A percentile compares a stretch with the other conserved stretches of the same genome.
These are phyloP conservation scores for Eucera pruinosa DNA, from an alignment of 2,888 invertebrate species.

Conservation along the genomic window DNA sequence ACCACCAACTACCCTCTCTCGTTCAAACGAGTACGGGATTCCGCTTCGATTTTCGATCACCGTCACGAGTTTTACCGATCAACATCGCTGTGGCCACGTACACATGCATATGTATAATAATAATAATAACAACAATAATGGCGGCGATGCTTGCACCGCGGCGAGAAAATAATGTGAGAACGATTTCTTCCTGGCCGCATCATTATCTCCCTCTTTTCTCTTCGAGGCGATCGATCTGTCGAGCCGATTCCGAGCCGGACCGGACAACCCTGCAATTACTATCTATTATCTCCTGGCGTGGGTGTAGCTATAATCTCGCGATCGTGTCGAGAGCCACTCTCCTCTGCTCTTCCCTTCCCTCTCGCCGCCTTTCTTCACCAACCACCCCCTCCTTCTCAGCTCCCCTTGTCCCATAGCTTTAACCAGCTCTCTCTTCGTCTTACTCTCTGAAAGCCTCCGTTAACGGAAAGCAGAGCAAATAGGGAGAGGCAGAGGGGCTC, in stretches of 20 bases:
- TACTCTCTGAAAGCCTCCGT: constrained; percentile 16
- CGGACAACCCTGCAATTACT: constrained; percentile 79
- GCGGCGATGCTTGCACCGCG: constrained; percentile 69
- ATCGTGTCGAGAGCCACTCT: constrained; percentile 78
- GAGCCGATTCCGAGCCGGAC: constrained; percentile 77
- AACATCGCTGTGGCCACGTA: background rate
- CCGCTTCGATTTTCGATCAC: constrained; percentile 55
- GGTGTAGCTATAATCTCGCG: constrained; percentile 81
- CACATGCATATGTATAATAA: constrained; percentile 47
- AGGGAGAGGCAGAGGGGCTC: background rate
- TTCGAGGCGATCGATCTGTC: constrained; percentile 78
- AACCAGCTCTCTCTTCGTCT: background rate
- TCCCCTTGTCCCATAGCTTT: background rate
- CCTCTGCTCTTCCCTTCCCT: constrained; percentile 13
- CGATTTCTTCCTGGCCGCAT: constrained; percentile 81
- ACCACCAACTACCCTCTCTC: background rate
- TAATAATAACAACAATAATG: constrained; percentile 61
- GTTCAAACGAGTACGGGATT: constrained; percentile 30
- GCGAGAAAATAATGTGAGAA: constrained; percentile 84
- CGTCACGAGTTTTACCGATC: constrained; percentile 11
- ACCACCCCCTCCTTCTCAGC: background rate
- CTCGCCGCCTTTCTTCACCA: background rate
- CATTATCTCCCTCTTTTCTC: constrained; percentile 77
- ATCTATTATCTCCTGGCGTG: constrained; percentile 80
- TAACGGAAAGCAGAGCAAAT: constrained; percentile 58